Conservation (phyloP, 2,888 invertebrate species). For the Anoncus sp. region DNA sequence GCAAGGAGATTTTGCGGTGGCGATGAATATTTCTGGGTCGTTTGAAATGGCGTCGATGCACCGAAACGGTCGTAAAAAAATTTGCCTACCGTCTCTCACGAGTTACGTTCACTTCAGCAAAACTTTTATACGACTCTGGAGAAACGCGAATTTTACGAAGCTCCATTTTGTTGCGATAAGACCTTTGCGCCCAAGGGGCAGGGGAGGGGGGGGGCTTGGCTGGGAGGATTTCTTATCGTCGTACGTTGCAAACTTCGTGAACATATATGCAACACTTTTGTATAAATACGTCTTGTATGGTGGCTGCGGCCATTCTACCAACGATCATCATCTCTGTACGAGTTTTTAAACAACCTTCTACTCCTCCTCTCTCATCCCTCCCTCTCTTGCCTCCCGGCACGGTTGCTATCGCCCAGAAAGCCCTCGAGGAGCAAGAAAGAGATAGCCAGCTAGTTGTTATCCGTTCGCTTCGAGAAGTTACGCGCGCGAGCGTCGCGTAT, state of each 20-base stretch:
- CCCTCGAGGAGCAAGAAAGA: too few species aligned
- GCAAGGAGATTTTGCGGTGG: too few species aligned
- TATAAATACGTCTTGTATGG: constrained; percentile 8
- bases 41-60: constrained; percentile 42
- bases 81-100: too few species aligned
- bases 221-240: constrained; percentile 39
- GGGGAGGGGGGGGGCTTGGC: too few species aligned
- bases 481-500: constrained; percentile 58
- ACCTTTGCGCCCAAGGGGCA: too few species aligned
- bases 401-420: too few species aligned
- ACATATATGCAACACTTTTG: constrained; percentile 2
- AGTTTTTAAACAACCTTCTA: constrained; percentile 31
- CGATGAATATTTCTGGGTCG: too few species aligned
- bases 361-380: too few species aligned
- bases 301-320: constrained; percentile 7
- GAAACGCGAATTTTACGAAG: constrained; percentile 57
- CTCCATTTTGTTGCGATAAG: too few species aligned
- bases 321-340: constrained; percentile 29
- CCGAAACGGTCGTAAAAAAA: constrained; percentile 51
- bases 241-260: not conserved
- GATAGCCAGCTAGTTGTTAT: constrained; percentile 37
- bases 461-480: constrained; percentile 49
- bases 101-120: constrained; percentile 7
- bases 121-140: constrained; percentile 54
- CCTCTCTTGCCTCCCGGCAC: too few species aligned